phyloP scores from a whole-genome alignment of 2,888 invertebrate genomes.

The Drosophila cognata region DNA sequence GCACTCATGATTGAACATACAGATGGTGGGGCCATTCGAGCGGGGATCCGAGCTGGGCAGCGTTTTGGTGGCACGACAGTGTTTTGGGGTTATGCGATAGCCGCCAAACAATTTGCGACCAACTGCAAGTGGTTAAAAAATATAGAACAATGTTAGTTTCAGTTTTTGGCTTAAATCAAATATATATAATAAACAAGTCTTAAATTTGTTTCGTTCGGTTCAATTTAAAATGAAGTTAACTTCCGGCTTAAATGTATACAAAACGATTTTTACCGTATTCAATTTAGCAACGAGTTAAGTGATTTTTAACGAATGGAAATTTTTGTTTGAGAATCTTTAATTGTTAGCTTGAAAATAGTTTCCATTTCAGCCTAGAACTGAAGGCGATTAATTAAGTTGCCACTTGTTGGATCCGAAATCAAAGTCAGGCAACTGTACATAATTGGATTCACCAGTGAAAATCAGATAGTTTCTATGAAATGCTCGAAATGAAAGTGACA shows the following conservation, averaged over 20 bases:
- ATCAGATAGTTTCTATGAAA: conserved; percentile 44
- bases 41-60: conserved; percentile 87
- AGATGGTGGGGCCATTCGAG: conserved; percentile 90
- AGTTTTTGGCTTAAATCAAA: neutral
- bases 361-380: conserved; percentile 13
- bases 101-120: conserved; percentile 92
- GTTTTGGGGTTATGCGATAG: conserved; percentile 93
- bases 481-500: conserved; percentile 76
- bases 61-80: conserved; percentile 90
- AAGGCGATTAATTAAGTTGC: conserved; percentile 43
- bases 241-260: neutral
- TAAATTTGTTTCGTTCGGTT: neutral
- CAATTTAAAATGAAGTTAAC: neutral
- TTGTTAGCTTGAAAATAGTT: conserved; percentile 2
- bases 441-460: conserved; percentile 69
- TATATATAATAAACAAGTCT: neutral
- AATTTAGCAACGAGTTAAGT: neutral
- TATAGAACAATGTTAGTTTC: neutral
- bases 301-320: neutral
- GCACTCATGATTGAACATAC: conserved; percentile 98
- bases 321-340: neutral
- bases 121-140: conserved; percentile 74
- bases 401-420: conserved; percentile 32
- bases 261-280: neutral
- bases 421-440: conserved; percentile 65